phyloP scores from a whole-genome alignment of 2,888 invertebrate genomes.

The Cantharis rustica region DNA sequence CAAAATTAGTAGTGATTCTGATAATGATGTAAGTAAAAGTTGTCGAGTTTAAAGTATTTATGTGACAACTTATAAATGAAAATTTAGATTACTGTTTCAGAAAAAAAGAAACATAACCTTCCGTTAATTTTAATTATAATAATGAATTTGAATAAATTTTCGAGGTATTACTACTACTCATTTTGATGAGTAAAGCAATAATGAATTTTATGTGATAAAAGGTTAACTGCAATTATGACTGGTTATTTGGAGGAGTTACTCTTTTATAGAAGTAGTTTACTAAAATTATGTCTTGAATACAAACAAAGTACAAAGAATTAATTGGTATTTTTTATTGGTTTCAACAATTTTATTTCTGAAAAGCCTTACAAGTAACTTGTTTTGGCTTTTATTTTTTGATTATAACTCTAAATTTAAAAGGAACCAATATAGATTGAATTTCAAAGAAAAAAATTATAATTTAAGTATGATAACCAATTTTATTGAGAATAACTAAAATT shows the following conservation, averaged over 20 bases:
- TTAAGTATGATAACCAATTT: too few relatives aligned
- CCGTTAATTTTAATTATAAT: neutral
- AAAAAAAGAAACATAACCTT: neutral
- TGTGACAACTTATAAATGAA: neutral
- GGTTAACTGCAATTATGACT: neutral
- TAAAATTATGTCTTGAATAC: neutral
- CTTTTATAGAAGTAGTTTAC: neutral
- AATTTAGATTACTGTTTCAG: neutral
- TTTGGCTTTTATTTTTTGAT: too few relatives aligned
- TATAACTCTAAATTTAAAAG: neutral
- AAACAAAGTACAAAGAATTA: too few relatives aligned
- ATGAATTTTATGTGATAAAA: neutral
- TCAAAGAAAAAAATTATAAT: neutral
- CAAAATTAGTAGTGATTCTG: neutral
- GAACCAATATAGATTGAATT: neutral
- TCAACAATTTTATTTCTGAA: neutral
- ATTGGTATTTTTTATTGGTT: neutral
- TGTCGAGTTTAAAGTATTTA: neutral
- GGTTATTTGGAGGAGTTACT: neutral
- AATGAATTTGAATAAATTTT: too few relatives aligned
- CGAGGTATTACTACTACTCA: too few relatives aligned
- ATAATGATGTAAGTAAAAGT: neutral
- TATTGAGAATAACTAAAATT: neutral
- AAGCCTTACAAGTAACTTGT: neutral
- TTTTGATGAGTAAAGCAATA: neutral